phyloP scores from a whole-genome alignment of 2,113 vertebrate species.

The Sylvilagus bachmani region DNA sequence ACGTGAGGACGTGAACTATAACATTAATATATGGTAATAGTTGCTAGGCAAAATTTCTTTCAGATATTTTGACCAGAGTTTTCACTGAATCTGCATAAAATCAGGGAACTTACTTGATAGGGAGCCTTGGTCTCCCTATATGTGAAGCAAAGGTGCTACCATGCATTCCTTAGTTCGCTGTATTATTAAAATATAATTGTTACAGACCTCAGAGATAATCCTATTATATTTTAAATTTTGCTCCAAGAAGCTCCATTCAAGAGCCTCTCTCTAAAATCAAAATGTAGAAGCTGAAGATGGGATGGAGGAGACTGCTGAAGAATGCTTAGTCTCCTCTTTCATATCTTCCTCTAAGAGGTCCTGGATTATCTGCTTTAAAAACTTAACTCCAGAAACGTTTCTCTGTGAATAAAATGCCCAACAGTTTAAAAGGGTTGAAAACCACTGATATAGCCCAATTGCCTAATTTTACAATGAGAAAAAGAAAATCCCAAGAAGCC shows the following conservation, averaged over 20 bases:
- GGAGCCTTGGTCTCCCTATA: not conserved
- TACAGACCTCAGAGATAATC: not conserved
- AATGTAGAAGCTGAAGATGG: not conserved
- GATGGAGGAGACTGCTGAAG: not conserved
- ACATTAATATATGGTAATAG: not conserved
- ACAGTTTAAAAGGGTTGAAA: constrained; percentile 1
- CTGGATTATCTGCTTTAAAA: not conserved
- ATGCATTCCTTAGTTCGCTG: not conserved
- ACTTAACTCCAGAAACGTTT: not conserved
- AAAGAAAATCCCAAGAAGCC: constrained; percentile 25
- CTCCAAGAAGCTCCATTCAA: not conserved
- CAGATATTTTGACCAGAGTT: not conserved
- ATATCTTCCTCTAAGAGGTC: not conserved
- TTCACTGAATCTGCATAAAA: not conserved
- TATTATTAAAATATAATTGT: not conserved
- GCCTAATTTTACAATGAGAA: not conserved
- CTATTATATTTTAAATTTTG: not conserved
- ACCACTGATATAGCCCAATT: not conserved
- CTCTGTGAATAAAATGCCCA: not conserved
- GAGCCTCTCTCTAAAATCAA: not conserved
- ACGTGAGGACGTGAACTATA: not conserved
- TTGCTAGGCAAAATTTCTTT: constrained; percentile 41
- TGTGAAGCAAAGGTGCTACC: not conserved
- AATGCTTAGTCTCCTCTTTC: too few species aligned
- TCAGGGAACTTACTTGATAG: not conserved